Base-by-base conservation (phyloP, 2,797 vertebrate species). In the Muscicapa striata region DNA sequence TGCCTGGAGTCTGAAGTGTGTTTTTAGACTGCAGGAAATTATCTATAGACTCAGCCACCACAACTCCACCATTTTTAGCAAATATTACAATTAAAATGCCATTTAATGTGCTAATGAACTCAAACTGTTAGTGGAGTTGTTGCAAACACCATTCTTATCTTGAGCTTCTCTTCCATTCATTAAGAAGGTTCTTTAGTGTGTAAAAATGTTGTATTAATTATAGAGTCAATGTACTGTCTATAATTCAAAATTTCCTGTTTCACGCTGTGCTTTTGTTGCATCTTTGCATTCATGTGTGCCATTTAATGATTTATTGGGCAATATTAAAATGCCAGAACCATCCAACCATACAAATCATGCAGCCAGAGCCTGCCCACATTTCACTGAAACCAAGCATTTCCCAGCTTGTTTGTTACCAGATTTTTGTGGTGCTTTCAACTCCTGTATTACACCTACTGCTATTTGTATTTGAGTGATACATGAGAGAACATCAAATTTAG, bases 171-270 rank as follows among this genome's bases (percentile, higher is more conserved):
- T 61, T 45, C 6, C 10, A 15, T 55, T 17, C 1, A 1, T 49
- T 68, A 52, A 86, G 22, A 54, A 51, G 7, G 11, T 75, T 67
- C 46, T 63, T 79, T 20, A 67, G 24, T 20, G 36, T 62, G 29
- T 30, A 77, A 76, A 95, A 95, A 58, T 27, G 3, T 26, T 61
- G 38, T 46, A 36, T 59, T 55, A 62, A 72, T 72, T 61, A 58
- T 15, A 29, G 8, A 38, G 21, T 61, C 80, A 51, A 51, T 19
- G 21, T 30, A 63, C 16, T 70, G 74, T 38, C 43, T 57, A 23
- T 90, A 92, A 75, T 26, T 51, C 59, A 38, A 76, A 77, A 32
- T 72, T 95, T 88, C 86, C 79, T 84, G 66, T 82, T 86, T 81
- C 51, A 62, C 1, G 2, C 27, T 93, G 88, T 67, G 61, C 76